Evolutionary conservation across 1,140 invertebrate genomes (phyloP), one percentile per base, ranked within the genome.

Genomic region (Drosophila sp.): DNA sequence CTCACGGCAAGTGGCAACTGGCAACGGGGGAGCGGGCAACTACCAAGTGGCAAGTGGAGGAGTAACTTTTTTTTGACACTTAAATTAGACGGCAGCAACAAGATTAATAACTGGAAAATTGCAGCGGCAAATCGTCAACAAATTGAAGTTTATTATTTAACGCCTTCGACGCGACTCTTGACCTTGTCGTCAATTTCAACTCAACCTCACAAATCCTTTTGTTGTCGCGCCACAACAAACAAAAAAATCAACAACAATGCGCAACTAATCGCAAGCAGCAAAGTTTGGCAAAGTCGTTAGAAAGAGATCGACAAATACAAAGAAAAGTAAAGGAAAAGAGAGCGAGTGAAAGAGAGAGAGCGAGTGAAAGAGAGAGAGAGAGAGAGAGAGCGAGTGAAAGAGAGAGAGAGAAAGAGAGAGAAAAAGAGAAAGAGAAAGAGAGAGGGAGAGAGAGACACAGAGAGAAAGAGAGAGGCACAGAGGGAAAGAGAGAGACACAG

Each of bases 31-130:
- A 29, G 6, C 27, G 27, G 27, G 27, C 27, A 29, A 29, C 27
- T 29, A 6, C 27, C 36, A 38, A 38, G 36, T 38, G 43, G 43
- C 18, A 46, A 46, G 18, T 46, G 43, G 43, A 21, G 43, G 18
- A 25, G 43, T 21, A 46, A 46, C 16, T 11, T 54, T 67, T 50
- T 56, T 48, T 27, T 81, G 38, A 72, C 62, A 66, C 62, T 64
- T 13, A 45, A 57, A 64, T 67, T 74, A 54, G 50, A 56, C 53
- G 63, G 45, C 65, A 66, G 51, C 50, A 61, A 21, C 69, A 73
- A 78, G 76, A 78, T 72, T 86, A 86, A 86, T 86, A 84, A 87
- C 78, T 76, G 73, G 78, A 81, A 86, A 86, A 86, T 86, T 87
- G 74, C 70, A 74, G 45, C 13, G 46, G 61, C 63, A 84, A 86